These are phyloP conservation scores for Amblyopsis rosae DNA, from an alignment of 2,113 vertebrate genomes.

Conservation along the genomic window DNA sequence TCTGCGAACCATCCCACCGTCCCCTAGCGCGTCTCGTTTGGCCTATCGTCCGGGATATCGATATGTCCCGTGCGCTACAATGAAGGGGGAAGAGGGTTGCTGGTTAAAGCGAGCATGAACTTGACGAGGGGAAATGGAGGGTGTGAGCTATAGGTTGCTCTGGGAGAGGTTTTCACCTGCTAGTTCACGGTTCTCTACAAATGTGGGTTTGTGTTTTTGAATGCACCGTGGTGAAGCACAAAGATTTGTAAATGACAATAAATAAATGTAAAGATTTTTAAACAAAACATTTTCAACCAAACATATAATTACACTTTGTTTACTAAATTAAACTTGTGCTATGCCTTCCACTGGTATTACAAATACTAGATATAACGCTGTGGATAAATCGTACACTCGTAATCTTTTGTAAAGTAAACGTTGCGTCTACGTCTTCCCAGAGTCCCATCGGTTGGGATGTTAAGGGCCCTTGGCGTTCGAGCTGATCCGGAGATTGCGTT, in stretches of 20 bases:
- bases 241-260: too few relatives aligned
- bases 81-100: slow-evolving; percentile 30
- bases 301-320: too few relatives aligned
- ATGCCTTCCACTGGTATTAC: not conserved
- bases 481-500: slow-evolving; percentile 40
- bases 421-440: not conserved
- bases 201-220: not conserved
- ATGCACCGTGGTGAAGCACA: not conserved
- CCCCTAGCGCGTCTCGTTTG: slow-evolving; percentile 47
- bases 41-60: slow-evolving; percentile 52
- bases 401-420: too few relatives aligned
- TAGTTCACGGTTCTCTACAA: slow-evolving; percentile 12
- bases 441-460: not conserved
- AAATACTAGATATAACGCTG: too few relatives aligned
- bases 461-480: slow-evolving; percentile 25
- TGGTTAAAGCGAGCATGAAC: slow-evolving; percentile 46
- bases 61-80: slow-evolving; percentile 27
- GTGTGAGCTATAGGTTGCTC: slow-evolving; percentile 25
- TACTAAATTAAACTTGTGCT: not conserved
- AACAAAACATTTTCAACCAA: too few relatives aligned
- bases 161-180: not conserved
- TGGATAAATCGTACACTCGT: too few relatives aligned
- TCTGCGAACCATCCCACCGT: slow-evolving; percentile 59
- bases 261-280: too few relatives aligned
- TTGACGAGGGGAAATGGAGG: slow-evolving; percentile 35